phyloP scores from a whole-genome alignment of 2,888 invertebrate genomes.

The Cheilosia pagana region DNA sequence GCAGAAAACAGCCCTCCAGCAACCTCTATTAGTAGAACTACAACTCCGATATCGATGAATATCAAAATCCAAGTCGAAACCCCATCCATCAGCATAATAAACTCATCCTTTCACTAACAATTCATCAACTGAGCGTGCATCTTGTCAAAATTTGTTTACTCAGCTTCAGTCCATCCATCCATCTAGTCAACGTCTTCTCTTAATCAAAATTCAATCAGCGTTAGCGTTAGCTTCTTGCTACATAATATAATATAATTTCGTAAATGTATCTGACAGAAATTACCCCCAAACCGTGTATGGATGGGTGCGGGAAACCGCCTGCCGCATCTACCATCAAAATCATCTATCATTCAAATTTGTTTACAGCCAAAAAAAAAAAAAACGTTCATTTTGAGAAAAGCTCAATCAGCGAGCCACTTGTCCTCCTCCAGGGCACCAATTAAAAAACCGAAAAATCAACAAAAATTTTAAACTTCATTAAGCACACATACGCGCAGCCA shows the following conservation, averaged over 20 bases:
- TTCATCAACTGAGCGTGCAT: slow-evolving; percentile 28
- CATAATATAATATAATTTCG: slow-evolving; percentile 36
- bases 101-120: slow-evolving; percentile 18
- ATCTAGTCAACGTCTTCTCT: slow-evolving; percentile 5
- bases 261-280: slow-evolving; percentile 32
- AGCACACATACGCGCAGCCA: slow-evolving; percentile 16
- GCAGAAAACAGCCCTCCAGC: no score
- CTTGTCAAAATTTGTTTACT: slow-evolving; percentile 44
- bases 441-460: slow-evolving; percentile 67
- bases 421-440: slow-evolving; percentile 53
- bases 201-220: slow-evolving; percentile 25
- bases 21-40: no score
- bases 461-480: slow-evolving; percentile 67
- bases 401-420: slow-evolving; percentile 22
- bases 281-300: slow-evolving; percentile 39
- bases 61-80: no score
- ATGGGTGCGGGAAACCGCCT: slow-evolving; percentile 36
- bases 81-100: not conserved
- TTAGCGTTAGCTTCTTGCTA: slow-evolving; percentile 24
- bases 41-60: no score
- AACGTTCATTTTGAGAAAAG: slow-evolving; percentile 44
- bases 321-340: slow-evolving; percentile 63
- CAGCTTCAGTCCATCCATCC: slow-evolving; percentile 10
- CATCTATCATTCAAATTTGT: slow-evolving; percentile 27
- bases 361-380: no score